phyloP scores from a whole-genome alignment of 35 echinoderm and acorn worm genomes.

The Anneissia japonica region DNA sequence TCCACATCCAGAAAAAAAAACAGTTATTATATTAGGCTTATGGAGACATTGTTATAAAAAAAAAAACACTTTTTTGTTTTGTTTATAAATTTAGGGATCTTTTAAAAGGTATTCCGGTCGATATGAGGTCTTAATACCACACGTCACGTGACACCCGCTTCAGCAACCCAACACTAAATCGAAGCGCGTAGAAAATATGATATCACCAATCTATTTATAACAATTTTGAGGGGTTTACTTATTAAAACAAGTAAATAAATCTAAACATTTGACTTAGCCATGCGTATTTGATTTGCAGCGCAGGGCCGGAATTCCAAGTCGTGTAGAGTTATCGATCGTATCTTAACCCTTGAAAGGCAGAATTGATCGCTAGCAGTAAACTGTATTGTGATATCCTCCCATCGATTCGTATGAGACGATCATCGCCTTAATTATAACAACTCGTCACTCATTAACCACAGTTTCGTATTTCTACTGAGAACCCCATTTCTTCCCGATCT shows the following conservation, averaged over 20 bases:
- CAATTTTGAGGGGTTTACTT: background rate
- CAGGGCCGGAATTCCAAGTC: background rate
- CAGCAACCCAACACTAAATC: background rate
- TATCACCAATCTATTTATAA: background rate
- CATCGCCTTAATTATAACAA: background rate
- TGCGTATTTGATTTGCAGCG: background rate
- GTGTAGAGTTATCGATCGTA: background rate
- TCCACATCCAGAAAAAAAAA: no score
- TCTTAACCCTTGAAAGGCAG: background rate
- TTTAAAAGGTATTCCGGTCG: no score
- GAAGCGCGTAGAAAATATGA: background rate
- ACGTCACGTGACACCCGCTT: no score
- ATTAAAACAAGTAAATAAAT: background rate
- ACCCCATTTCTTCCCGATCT: background rate
- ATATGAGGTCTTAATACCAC: no score
- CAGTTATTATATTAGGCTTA: no score
- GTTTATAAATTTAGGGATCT: no score
- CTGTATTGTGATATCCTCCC: background rate
- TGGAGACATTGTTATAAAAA: no score
- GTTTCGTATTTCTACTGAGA: background rate
- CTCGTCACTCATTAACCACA: background rate
- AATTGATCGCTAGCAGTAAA: background rate
- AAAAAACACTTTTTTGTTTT: no score
- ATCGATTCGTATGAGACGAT: background rate
- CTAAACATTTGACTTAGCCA: background rate